Evolutionary conservation across 30 jellyfish, hydroid and myxozoan species (phyloP).

Genomic region (Turritopsis dohrnii): DNA sequence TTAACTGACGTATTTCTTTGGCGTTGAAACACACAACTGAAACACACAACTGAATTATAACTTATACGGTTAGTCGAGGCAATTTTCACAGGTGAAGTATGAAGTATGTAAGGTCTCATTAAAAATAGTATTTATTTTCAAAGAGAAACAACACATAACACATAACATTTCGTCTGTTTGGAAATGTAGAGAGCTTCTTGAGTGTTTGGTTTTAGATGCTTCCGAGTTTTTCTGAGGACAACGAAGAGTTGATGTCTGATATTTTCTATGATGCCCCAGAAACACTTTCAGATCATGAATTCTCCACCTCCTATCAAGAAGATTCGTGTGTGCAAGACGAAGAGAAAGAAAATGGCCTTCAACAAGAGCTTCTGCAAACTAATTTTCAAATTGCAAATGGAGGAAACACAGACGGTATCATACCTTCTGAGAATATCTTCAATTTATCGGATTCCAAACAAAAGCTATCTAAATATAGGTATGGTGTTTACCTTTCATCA

Average conservation of each 20-base stretch:
- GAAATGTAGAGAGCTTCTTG: neutral
- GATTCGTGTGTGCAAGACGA: neutral
- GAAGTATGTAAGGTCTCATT: too few relatives aligned
- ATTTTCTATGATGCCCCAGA: constrained; percentile 89
- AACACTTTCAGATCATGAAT: constrained; percentile 33
- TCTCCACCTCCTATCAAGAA: neutral
- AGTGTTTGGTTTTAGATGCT: neutral
- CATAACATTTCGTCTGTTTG: neutral
- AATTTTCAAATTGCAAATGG: neutral
- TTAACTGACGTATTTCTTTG: too few relatives aligned
- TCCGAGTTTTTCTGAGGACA: constrained; percentile 21
- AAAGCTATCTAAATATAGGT: neutral
- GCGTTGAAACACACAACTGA: too few relatives aligned
- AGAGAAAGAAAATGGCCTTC: neutral
- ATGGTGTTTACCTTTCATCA: neutral
- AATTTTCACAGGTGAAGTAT: too few relatives aligned
- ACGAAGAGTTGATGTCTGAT: constrained; percentile 30
- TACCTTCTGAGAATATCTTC: neutral
- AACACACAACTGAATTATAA: too few relatives aligned
- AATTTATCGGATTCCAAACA: neutral
- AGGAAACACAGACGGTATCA: neutral
- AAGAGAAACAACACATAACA: too few relatives aligned
- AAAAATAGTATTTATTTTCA: too few relatives aligned
- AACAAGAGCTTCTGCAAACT: neutral
- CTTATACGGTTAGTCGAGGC: too few relatives aligned